phyloP scores from a whole-genome alignment of 2,797 vertebrate genomes.

The Pangasius krempfi region DNA sequence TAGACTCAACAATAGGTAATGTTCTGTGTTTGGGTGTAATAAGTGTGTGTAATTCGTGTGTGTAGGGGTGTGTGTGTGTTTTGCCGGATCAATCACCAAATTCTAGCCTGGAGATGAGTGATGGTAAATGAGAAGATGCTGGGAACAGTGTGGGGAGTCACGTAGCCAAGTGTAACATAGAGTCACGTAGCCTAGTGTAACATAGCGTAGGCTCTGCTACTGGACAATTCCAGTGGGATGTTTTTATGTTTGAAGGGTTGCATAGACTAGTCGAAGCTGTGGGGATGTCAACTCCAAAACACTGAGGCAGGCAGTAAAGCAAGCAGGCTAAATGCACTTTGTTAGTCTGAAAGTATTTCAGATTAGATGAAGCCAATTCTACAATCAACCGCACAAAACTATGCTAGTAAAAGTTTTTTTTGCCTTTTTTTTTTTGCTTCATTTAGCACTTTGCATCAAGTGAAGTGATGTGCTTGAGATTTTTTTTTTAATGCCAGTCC shows the following conservation, averaged over 20 bases:
- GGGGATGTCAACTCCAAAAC: not conserved
- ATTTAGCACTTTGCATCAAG: not conserved
- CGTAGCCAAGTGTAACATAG: conserved; percentile 41
- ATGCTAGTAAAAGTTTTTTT: not conserved
- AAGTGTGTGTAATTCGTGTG: conserved; percentile 11
- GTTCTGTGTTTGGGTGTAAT: conserved; percentile 20
- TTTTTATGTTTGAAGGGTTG: not conserved
- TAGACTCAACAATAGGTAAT: conserved; percentile 54
- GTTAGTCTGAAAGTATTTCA: not conserved
- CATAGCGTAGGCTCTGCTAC: not conserved
- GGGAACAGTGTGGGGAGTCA: conserved; percentile 44
- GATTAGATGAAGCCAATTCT: not conserved
- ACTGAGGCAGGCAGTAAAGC: not conserved
- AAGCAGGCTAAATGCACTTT: not conserved
- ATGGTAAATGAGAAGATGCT: conserved; percentile 43
- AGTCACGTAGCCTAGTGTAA: conserved; percentile 51
- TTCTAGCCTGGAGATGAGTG: conserved; percentile 45
- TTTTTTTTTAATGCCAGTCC: not conserved
- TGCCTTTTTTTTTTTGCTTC: not conserved
- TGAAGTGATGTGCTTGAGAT: not conserved
- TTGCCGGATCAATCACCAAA: conserved; percentile 45
- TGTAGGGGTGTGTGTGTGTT: conserved; percentile 31
- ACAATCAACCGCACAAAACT: no score
- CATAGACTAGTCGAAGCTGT: not conserved
- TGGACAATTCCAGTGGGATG: not conserved